Evolutionary conservation across 2,113 vertebrate genomes (phyloP).

Genomic region (Panurus biarmicus): DNA sequence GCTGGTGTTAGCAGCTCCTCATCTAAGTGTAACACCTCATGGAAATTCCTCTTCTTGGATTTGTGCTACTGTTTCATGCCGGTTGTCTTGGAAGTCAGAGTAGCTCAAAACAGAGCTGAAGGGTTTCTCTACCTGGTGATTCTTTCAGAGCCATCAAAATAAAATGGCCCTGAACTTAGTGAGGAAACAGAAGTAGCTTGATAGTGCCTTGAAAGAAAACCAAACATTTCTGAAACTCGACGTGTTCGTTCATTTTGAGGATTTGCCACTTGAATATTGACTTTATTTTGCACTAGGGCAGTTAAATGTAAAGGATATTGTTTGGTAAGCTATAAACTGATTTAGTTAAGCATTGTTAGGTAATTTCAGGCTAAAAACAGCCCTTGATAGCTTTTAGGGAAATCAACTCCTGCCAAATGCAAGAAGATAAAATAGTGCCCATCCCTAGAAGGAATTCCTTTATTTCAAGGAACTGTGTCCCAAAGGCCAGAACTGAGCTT

Average conservation of each 20-base stretch:
- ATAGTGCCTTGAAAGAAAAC: neutral
- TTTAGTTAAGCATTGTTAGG: neutral
- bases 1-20: neutral
- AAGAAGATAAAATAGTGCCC: neutral
- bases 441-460: neutral
- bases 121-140: neutral
- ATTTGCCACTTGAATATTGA: neutral
- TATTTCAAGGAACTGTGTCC: neutral
- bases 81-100: neutral
- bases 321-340: neutral
- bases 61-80: neutral
- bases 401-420: neutral
- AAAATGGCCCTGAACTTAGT: neutral
- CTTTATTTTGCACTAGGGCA: neutral
- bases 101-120: neutral
- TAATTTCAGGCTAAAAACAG: neutral
- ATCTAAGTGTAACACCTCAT: neutral
- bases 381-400: neutral
- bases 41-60: neutral
- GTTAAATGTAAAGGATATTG: neutral
- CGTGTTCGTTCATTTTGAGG: fast-evolving
- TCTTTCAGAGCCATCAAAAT: neutral
- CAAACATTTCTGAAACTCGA: neutral
- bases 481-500: neutral
- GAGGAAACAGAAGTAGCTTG: neutral